Conservation (phyloP, 2,888 invertebrate genomes). For the Trichogramma evanescens region DNA sequence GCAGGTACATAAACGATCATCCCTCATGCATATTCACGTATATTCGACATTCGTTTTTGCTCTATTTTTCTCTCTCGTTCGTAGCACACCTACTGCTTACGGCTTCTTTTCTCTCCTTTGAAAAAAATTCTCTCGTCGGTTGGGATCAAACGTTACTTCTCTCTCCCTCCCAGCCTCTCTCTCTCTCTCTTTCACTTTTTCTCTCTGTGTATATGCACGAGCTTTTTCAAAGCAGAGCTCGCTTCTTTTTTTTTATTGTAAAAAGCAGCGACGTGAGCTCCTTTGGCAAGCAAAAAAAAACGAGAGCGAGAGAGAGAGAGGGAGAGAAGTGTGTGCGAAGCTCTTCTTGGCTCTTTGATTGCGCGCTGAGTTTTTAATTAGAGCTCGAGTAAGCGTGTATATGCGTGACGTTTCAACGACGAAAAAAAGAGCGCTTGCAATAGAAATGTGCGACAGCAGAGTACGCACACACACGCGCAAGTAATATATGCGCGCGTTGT, state of each 20-base stretch:
- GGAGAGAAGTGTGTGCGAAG: neutral
- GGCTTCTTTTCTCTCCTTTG: neutral
- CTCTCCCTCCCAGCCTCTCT: neutral
- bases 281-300: too few relatives aligned
- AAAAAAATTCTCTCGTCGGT: neutral
- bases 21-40: constrained; percentile 44
- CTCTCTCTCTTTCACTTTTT: neutral
- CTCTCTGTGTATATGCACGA: constrained; percentile 36
- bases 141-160: neutral
- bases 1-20: constrained; percentile 39
- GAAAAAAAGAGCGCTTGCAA: too few relatives aligned
- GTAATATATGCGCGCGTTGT: too few relatives aligned
- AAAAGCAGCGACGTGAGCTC: too few relatives aligned
- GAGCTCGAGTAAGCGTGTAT: too few relatives aligned
- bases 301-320: too few relatives aligned
- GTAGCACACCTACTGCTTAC: neutral
- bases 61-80: constrained; percentile 1
- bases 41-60: neutral
- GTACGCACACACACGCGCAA: too few relatives aligned
- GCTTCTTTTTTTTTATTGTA: too few relatives aligned
- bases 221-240: constrained; percentile 27
- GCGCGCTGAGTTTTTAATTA: neutral
- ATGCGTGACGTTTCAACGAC: too few relatives aligned
- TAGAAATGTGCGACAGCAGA: too few relatives aligned
- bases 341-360: constrained; percentile 13